A percentile compares a stretch with the other conserved stretches of the same genome.
phyloP scores from a whole-genome alignment of 1,140 invertebrate genomes.

The Polypedilum vanderplanki region DNA sequence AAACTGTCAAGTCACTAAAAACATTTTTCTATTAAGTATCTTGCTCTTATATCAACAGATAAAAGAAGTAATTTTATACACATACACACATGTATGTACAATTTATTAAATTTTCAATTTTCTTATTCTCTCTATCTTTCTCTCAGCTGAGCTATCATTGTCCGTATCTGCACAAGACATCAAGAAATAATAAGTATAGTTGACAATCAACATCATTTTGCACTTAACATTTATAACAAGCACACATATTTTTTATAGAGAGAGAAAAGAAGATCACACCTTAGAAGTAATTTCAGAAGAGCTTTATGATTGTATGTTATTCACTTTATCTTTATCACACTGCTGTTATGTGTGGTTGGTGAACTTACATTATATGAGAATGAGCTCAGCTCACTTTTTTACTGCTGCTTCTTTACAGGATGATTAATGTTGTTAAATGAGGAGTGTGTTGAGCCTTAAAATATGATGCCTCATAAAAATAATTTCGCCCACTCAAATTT shows the following conservation, averaged over 20 bases:
- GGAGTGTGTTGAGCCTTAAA: background rate
- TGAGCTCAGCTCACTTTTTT: too few species aligned
- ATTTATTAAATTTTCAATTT: background rate
- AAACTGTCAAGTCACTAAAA: too few species aligned
- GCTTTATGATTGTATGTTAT: too few species aligned
- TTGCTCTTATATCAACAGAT: too few species aligned
- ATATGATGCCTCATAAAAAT: conserved; percentile 13
- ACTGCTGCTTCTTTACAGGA: background rate
- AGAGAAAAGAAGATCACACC: background rate
- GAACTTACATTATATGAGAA: too few species aligned
- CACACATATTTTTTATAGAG: too few species aligned
- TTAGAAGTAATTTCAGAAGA: background rate
- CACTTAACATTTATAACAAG: background rate
- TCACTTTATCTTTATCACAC: too few species aligned
- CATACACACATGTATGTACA: too few species aligned
- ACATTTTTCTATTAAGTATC: too few species aligned
- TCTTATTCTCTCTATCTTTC: background rate
- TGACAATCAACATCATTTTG: conserved; percentile 3
- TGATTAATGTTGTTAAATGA: background rate
- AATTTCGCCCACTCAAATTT: background rate
- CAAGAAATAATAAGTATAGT: background rate
- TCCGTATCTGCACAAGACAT: background rate
- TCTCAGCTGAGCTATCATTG: background rate
- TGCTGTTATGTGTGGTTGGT: too few species aligned
- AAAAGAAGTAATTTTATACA: too few species aligned